Base-by-base conservation (phyloP, 2,113 vertebrate genomes). In the Malurus cyaneus region DNA sequence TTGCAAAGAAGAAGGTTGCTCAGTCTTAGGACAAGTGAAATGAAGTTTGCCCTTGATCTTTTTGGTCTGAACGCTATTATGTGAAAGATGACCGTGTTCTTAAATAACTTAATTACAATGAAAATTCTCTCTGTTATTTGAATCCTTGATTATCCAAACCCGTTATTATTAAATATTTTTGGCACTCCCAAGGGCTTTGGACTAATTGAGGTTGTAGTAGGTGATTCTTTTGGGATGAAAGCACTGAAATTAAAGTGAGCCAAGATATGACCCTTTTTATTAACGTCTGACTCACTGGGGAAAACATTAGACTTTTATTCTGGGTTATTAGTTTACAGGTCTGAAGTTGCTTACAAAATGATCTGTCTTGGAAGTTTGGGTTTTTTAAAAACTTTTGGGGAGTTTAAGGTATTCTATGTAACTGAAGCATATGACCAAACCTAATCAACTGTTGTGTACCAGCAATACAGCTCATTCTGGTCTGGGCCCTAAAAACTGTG, bases 101-200 rank as follows among this genome's bases (percentile, higher is more conserved):
- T 59, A 88, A 94, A 74, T 86, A 70, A 89, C 78, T 95, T 92
- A 91, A 92, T 94, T 95, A 92, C 84, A 88, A 77, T 80, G 50
- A 89, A 89, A 57, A 62, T 77, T 88, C 29, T 95, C 19, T 62
- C 47, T 88, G 60, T 84, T 94, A 72, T 71, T 94, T 89, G 86
- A 94, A 95, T 89, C 41, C 94, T 94, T 94, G 94, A 86, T 95
- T 94, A 81, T 93, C 83, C 65, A 91, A 92, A 92, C n/a, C 31
- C 0, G 3, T 90, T 80, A 83, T 78, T 80, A 74, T 71, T 91
- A 79, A 77, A 8, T 78, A 80, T 86, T 93, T 95, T 93, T 92
- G 49, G 36, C 88, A 31, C 15, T 89, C 91, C 84, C 66, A 24
- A 4, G 3, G 67, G 93, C 59, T 77, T 44, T 88, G 62, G 41